These are phyloP conservation scores for Cephus pulcher DNA, from an alignment of 2,888 invertebrate species.

Conservation along the genomic window DNA sequence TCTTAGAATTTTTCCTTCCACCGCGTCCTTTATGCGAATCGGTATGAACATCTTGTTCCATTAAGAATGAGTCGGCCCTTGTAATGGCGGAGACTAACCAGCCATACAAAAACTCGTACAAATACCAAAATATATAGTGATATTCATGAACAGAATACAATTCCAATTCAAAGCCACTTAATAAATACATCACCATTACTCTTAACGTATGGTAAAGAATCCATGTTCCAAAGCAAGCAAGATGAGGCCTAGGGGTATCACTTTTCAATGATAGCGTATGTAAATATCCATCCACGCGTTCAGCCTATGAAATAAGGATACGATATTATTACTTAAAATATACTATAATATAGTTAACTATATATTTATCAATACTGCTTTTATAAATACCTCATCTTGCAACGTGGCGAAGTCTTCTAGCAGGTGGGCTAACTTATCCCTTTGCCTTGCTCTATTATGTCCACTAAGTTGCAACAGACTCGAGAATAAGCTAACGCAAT, in stretches of 20 bases:
- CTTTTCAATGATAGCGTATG: constrained; percentile 77
- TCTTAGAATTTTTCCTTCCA: constrained; percentile 69
- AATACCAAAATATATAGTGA: constrained; percentile 95
- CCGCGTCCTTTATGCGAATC: constrained; percentile 63
- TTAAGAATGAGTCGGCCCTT: constrained; percentile 86
- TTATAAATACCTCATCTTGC: constrained; percentile 85
- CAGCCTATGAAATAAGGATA: constrained; percentile 73
- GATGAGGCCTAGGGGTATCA: constrained; percentile 77
- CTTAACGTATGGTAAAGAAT: constrained; percentile 92
- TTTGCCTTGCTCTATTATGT: constrained; percentile 93
- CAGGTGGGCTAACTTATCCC: constrained; percentile 91
- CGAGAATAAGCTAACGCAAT: constrained; percentile 88
- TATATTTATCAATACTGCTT: constrained; percentile 14
- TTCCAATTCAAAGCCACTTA: constrained; percentile 95
- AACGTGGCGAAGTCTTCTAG: constrained; percentile 91
- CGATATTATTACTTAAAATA: constrained; percentile 13
- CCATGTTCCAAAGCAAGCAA: constrained; percentile 94
- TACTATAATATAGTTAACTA: constrained; percentile 16
- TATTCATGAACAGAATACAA: constrained; percentile 96
- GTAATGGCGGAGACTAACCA: constrained; percentile 93
- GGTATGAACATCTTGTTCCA: constrained; percentile 77
- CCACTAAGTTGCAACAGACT: constrained; percentile 90
- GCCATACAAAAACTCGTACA: constrained; percentile 94
- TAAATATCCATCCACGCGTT: constrained; percentile 87
- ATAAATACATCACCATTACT: constrained; percentile 92